Percentiles rank a stretch among this genome's conserved stretches.
phyloP scores from a whole-genome alignment of 2,888 invertebrate species.

The Maniola hyperantus region DNA sequence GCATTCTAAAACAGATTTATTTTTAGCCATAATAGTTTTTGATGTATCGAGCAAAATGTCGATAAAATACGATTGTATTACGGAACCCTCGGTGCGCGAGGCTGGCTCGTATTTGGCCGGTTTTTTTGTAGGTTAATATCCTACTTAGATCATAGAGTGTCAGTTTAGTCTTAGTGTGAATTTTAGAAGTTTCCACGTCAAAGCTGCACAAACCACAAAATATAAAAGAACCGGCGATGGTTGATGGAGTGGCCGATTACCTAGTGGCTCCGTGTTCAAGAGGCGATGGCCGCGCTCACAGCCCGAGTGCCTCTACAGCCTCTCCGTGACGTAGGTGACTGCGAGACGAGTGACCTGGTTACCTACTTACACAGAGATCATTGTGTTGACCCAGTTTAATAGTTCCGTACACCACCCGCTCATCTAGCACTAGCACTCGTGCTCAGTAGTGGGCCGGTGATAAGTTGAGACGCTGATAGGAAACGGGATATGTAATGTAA shows the following conservation, averaged over 20 bases:
- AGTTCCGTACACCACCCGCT: neutral
- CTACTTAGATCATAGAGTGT: neutral
- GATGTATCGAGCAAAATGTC: too few species aligned
- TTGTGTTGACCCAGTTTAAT: neutral
- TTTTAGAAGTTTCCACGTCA: neutral
- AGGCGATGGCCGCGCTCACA: slow-evolving; percentile 12
- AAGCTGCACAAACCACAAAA: neutral
- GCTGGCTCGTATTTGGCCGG: too few species aligned
- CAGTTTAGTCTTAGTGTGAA: neutral
- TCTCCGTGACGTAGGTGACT: slow-evolving; percentile 22
- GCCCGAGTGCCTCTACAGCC: neutral
- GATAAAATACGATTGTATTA: too few species aligned
- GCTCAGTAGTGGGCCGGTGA: too few species aligned
- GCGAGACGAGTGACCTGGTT: slow-evolving; percentile 19
- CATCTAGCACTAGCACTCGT: too few species aligned
- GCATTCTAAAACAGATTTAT: too few species aligned
- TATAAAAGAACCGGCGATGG: slow-evolving; percentile 15
- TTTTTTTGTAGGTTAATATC: too few species aligned
- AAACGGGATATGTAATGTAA: too few species aligned
- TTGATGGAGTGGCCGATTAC: slow-evolving; percentile 27
- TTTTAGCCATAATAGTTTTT: too few species aligned
- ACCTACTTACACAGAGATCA: neutral
- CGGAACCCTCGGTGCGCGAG: too few species aligned
- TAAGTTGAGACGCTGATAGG: too few species aligned
- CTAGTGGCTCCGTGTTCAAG: slow-evolving; percentile 28